Percentiles rank a stretch among this genome's conserved stretches.
Evolutionary conservation across 2,113 vertebrate species (phyloP).

Genomic region (Rhipidura dahli): DNA sequence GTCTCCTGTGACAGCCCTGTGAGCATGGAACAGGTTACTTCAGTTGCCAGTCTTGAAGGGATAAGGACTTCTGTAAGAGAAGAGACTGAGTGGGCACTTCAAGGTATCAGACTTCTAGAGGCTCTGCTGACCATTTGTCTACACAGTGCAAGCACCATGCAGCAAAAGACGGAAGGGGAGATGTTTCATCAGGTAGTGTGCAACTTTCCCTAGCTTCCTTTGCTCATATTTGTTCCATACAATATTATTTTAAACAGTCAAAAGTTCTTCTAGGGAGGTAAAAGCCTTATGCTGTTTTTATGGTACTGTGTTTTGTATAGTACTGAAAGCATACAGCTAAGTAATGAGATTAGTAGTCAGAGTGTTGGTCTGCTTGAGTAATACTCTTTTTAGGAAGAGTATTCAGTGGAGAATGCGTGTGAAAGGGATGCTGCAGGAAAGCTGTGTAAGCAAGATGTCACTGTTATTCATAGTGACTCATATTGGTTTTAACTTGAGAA

Average conservation of each 20-base stretch:
- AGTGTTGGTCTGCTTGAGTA: background rate
- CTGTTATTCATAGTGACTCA: fast-evolving
- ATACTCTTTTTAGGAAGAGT: background rate
- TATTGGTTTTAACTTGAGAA: fast-evolving
- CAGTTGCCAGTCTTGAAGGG: background rate
- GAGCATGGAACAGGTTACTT: background rate
- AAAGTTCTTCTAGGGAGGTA: background rate
- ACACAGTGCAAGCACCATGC: constrained; percentile 78
- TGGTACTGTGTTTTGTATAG: fast-evolving
- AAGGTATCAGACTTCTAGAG: constrained; percentile 90
- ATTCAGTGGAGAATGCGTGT: background rate
- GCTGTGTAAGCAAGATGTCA: background rate
- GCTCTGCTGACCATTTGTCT: constrained; percentile 92
- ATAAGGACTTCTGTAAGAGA: constrained; percentile 54
- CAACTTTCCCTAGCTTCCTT: background rate
- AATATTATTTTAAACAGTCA: background rate
- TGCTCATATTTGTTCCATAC: background rate
- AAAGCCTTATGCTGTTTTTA: background rate
- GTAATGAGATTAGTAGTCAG: background rate
- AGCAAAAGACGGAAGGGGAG: constrained; percentile 83
- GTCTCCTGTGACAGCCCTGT: background rate
- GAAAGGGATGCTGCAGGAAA: background rate
- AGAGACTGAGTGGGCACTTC: constrained; percentile 81
- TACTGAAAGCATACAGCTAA: background rate
- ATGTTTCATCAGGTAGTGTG: constrained; percentile 80